Conservation (phyloP, 2,888 invertebrate genomes). For the Calameuta pallipes region DNA sequence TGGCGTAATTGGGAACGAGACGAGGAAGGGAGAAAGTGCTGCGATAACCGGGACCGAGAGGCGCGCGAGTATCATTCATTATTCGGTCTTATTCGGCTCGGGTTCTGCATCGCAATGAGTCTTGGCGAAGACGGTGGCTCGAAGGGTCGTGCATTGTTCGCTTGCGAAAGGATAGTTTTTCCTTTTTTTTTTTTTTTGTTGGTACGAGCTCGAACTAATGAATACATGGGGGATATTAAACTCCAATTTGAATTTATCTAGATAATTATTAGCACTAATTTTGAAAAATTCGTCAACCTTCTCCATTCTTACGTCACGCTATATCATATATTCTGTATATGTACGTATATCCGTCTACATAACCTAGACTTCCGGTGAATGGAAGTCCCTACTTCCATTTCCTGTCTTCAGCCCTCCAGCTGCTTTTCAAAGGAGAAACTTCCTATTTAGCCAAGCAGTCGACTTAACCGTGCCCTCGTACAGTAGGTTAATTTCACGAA, state of each 20-base stretch:
- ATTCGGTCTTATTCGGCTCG: constrained; percentile 26
- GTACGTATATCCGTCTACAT: not conserved
- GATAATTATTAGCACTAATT: not conserved
- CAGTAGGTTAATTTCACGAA: too few species aligned
- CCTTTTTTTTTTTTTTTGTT: too few species aligned
- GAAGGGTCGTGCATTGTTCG: not conserved
- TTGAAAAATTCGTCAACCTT: not conserved
- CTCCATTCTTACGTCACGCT: not conserved
- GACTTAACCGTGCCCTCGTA: not conserved
- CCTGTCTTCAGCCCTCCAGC: not conserved
- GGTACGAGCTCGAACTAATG: too few species aligned
- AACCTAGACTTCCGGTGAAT: not conserved
- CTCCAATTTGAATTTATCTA: not conserved
- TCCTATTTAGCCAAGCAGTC: not conserved
- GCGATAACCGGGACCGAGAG: constrained; percentile 19
- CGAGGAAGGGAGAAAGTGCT: constrained; percentile 43
- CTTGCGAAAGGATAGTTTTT: not conserved
- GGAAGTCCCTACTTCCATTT: not conserved
- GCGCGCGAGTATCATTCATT: constrained; percentile 31
- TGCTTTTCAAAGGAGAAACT: not conserved
- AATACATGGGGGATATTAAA: not conserved
- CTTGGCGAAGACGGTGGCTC: not conserved
- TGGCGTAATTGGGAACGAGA: constrained; percentile 45
- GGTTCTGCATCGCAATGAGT: not conserved
- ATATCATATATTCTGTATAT: not conserved